phyloP scores from a whole-genome alignment of 2,113 vertebrate genomes.

The Cephalopterus ornatus region DNA sequence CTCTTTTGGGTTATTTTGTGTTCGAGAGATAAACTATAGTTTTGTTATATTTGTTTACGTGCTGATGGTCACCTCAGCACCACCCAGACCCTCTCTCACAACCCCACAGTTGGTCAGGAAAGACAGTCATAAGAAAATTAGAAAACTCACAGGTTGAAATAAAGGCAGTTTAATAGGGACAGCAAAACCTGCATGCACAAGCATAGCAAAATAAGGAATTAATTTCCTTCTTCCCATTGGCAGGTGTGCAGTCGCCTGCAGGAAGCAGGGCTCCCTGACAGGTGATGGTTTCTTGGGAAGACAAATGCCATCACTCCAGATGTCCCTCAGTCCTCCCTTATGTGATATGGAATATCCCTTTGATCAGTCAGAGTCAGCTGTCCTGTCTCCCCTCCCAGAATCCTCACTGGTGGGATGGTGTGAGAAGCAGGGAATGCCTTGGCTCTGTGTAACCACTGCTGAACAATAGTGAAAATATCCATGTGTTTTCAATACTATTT shows the following conservation, averaged over 20 bases:
- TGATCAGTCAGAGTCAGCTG: not conserved
- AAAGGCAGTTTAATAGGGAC: not conserved
- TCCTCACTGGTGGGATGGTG: fast-evolving
- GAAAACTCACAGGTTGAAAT: not conserved
- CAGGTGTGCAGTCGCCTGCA: not conserved
- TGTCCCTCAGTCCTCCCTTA: not conserved
- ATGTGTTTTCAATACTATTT: not conserved
- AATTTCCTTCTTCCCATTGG: not conserved
- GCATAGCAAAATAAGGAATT: not conserved
- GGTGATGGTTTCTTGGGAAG: not conserved
- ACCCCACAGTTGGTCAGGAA: not conserved
- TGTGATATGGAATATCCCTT: not conserved
- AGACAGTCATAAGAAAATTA: not conserved
- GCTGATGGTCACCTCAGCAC: not conserved
- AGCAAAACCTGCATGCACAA: not conserved
- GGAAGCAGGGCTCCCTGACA: not conserved
- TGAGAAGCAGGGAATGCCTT: not conserved
- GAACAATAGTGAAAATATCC: not conserved
- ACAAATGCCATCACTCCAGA: not conserved
- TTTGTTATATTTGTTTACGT: no score
- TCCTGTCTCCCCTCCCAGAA: not conserved
- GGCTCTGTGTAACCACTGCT: not conserved
- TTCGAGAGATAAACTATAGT: not conserved
- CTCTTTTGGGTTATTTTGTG: not conserved
- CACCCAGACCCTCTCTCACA: not conserved